Base-by-base conservation (phyloP, 64 coral and sea anemone species). In the Orbicella faveolata region DNA sequence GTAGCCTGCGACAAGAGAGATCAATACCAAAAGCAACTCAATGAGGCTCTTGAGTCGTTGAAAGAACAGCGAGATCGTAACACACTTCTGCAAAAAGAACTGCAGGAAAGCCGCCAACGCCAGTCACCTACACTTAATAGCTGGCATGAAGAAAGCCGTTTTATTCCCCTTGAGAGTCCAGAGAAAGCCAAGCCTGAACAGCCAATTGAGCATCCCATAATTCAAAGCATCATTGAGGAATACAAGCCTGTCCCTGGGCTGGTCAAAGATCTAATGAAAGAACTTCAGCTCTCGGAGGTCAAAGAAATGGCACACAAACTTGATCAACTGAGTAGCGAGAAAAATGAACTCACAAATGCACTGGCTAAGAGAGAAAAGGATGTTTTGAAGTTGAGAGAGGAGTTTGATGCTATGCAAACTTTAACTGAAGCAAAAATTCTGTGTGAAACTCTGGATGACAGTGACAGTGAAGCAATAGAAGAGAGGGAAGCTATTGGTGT, bases 1-100 rank as follows among this genome's bases (percentile, higher is more conserved):
- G 89, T 98, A 80, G 87, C 93, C 61, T 95, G 90, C 64, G 96
- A 94, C n/a, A 93, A 94, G 79, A 88, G 94, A 80, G 97, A 96
- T 69, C 94, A 99, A 52, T 84, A 75, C 57, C 88, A 99, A 53
- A 99, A 94, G 79, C 97, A 99, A 34, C 85, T 99, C 20, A 99
- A 99, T 52, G 97, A 99, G 62, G 81, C 97, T 0, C 85, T 99
- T 53, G 97, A 99, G 72, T 93, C 94, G 11, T 83, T 99, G 20
- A 99, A 99, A 35, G 94, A 99, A 76, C 97, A 99, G 79, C 91
- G 97, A n/a, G 97, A 99, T 74, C 75, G 97, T 13, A 99, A 99
- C 75, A 91, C 90, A 7, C 73, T 96, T 73, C 74, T 99, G 25
- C 97, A 99, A 59, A 99, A 96, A 86, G 94, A 99, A 66, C 84